Evolutionary conservation across 2,888 invertebrate genomes (phyloP).

Genomic region (Sialis lutaria): DNA sequence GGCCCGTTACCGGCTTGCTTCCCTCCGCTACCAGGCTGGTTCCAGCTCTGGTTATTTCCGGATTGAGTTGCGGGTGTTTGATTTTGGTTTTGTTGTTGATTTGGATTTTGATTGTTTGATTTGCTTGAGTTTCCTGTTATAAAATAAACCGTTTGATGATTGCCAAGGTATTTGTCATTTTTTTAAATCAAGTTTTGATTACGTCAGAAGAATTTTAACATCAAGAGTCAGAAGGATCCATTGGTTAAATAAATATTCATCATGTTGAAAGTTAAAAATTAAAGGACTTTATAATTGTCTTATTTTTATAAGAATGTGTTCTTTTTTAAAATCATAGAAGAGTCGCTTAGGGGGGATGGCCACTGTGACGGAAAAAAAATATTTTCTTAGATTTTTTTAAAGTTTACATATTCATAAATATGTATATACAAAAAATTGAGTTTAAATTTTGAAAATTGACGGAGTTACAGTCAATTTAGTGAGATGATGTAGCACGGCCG

Average conservation of each 20-base stretch:
- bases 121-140: slow-evolving; percentile 21
- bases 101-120: slow-evolving; percentile 26
- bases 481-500: too few relatives aligned
- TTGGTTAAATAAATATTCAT: slow-evolving; percentile 4
- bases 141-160: not conserved
- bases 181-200: too few relatives aligned
- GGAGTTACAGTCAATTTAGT: too few relatives aligned
- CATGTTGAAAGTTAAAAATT: not conserved
- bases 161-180: not conserved
- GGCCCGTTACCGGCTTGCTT: slow-evolving; percentile 14
- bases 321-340: not conserved
- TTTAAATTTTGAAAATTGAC: too few relatives aligned
- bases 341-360: too few relatives aligned
- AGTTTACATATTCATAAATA: too few relatives aligned
- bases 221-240: slow-evolving; percentile 5
- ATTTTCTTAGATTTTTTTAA: too few relatives aligned
- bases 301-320: too few relatives aligned
- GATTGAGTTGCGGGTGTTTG: slow-evolving; percentile 27
- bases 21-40: slow-evolving; percentile 12
- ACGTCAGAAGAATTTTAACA: too few relatives aligned
- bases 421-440: too few relatives aligned
- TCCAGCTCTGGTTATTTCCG: slow-evolving; percentile 23
- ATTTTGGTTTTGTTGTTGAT: slow-evolving; percentile 24
- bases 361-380: too few relatives aligned
- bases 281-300: too few relatives aligned